phyloP scores from a whole-genome alignment of 2,888 invertebrate species.

The Notodonta ziczac region DNA sequence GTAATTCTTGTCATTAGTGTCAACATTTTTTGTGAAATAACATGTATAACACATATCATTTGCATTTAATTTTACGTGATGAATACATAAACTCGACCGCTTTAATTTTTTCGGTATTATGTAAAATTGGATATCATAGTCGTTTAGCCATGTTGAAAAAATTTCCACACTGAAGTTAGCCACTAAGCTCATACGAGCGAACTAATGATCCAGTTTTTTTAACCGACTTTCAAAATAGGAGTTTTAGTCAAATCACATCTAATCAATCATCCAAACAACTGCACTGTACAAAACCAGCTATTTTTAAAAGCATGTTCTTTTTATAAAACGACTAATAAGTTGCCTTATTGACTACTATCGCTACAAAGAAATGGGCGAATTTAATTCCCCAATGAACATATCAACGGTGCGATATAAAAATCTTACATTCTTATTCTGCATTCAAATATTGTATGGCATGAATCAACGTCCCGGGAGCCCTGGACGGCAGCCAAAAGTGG shows the following conservation, averaged over 20 bases:
- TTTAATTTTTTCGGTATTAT: not conserved
- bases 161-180: too few species aligned
- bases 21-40: not conserved
- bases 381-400: conserved; percentile 14
- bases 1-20: conserved; percentile 1
- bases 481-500: conserved; percentile 60
- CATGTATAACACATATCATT: not conserved
- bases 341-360: not conserved
- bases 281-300: too few species aligned
- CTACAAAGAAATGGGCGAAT: not conserved
- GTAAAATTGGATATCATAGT: not conserved
- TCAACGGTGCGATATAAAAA: conserved; percentile 16
- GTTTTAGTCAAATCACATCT: too few species aligned
- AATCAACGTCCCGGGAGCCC: conserved; percentile 62
- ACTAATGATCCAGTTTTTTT: too few species aligned
- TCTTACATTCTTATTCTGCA: conserved; percentile 16
- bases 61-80: not conserved
- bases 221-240: too few species aligned
- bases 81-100: not conserved
- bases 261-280: too few species aligned
- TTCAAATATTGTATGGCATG: conserved; percentile 39
- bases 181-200: too few species aligned
- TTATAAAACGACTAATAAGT: too few species aligned
- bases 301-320: too few species aligned
- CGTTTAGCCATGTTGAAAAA: too few species aligned